These are phyloP conservation scores for Teleogryllus occipitalis DNA, from an alignment of 1,140 invertebrate genomes.

Conservation along the genomic window DNA sequence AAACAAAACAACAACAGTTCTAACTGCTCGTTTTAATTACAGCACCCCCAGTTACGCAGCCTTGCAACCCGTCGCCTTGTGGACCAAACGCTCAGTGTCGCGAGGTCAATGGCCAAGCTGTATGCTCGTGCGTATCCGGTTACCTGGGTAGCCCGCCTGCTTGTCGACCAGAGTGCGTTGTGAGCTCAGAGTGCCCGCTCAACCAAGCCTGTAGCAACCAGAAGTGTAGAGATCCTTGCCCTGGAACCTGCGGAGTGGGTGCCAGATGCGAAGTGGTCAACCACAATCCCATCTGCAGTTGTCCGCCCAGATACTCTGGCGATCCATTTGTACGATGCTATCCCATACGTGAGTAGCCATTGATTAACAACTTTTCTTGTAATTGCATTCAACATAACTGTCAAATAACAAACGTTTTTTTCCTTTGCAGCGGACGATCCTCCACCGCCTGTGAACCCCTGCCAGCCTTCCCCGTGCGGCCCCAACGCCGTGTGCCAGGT, in stretches of 20 bases:
- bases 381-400: background rate
- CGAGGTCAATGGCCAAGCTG: conserved; percentile 39
- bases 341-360: conserved; percentile 9
- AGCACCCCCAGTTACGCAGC: conserved; percentile 30
- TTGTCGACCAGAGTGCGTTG: conserved; percentile 42
- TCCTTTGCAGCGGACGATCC: background rate
- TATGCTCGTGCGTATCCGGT: conserved; percentile 40
- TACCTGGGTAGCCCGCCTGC: conserved; percentile 40
- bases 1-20: conserved; percentile 56
- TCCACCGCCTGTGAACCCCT: conserved; percentile 42
- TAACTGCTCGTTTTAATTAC: conserved; percentile 49
- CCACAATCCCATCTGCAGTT: conserved; percentile 44
- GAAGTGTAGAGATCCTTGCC: conserved; percentile 43
- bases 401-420: background rate
- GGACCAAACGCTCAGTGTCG: conserved; percentile 38
- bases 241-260: conserved; percentile 45
- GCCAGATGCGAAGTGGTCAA: conserved; percentile 46
- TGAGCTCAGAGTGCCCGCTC: conserved; percentile 39
- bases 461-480: conserved; percentile 55
- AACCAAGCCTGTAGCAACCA: conserved; percentile 42
- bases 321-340: conserved; percentile 37
- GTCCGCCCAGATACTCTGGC: conserved; percentile 43
- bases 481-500: conserved; percentile 53
- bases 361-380: too few species aligned
- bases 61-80: conserved; percentile 40